Evolutionary conservation across 2,113 vertebrate genomes (phyloP).

Genomic region (Jacana jacana): DNA sequence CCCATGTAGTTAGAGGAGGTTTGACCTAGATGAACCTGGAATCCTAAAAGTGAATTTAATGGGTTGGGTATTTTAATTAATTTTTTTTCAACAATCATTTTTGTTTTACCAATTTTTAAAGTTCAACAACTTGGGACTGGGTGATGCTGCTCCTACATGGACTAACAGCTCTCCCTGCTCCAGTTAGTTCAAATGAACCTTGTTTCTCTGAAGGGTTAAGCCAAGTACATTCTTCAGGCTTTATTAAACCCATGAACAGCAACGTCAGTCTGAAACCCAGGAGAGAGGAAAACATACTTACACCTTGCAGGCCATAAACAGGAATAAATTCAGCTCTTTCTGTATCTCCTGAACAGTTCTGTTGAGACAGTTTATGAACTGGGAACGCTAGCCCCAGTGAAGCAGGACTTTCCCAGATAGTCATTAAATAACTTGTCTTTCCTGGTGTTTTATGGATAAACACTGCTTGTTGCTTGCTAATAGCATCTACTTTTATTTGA

Average conservation of each 20-base stretch:
- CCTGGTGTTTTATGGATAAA: slow-evolving; percentile 14
- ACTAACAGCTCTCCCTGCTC: not conserved
- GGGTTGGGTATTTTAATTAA: not conserved
- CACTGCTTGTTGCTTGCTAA: not conserved
- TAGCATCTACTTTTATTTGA: slow-evolving; percentile 9
- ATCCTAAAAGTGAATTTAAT: not conserved
- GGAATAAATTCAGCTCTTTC: not conserved
- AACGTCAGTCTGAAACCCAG: slow-evolving; percentile 19
- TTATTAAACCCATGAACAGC: slow-evolving; percentile 26
- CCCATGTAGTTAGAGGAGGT: not conserved
- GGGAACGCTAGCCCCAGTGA: not conserved
- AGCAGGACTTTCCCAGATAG: not conserved
- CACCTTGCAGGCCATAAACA: not conserved
- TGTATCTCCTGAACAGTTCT: not conserved
- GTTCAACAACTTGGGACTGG: not conserved
- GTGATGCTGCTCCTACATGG: not conserved
- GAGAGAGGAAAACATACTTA: not conserved
- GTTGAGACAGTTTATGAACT: not conserved
- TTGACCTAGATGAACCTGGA: not conserved
- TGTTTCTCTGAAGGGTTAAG: not conserved
- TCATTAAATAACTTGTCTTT: slow-evolving; percentile 7
- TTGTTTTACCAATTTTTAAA: not conserved
- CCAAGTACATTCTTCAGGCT: not conserved
- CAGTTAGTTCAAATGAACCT: not conserved
- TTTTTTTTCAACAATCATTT: not conserved